A percentile compares a stretch with the other conserved stretches of the same genome.
Evolutionary conservation across 1,140 invertebrate species (phyloP).

Genomic region (Holcopasites calliopsidis): DNA sequence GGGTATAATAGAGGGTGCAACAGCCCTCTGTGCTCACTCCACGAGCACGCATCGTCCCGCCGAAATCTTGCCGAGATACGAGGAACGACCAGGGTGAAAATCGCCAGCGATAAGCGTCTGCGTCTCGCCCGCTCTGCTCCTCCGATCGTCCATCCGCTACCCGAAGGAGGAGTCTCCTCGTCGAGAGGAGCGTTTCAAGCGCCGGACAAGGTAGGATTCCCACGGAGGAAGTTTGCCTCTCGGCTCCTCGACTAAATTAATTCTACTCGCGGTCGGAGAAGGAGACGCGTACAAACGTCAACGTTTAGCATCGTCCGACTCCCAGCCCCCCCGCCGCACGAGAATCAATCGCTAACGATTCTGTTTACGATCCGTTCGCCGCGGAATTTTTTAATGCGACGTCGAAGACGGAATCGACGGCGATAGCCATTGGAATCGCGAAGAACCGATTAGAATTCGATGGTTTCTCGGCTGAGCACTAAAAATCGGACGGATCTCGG

Average conservation of each 20-base stretch:
- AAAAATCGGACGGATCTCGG: background rate
- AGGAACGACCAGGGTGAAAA: background rate
- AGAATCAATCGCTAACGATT: background rate
- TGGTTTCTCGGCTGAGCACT: too few species aligned
- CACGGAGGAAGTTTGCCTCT: too few species aligned
- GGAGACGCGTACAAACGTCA: too few species aligned
- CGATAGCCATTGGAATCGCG: background rate
- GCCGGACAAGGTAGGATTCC: slow-evolving; percentile 17
- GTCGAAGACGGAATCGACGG: background rate
- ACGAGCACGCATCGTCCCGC: slow-evolving; percentile 55
- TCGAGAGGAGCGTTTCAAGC: background rate
- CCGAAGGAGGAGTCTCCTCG: background rate
- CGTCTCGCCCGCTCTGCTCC: background rate
- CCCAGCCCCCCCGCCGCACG: background rate
- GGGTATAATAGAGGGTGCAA: slow-evolving; percentile 76
- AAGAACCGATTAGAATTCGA: background rate
- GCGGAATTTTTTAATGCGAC: background rate
- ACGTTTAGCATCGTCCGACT: background rate
- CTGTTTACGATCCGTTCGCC: background rate
- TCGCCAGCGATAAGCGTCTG: background rate
- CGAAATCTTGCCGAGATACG: slow-evolving; percentile 41
- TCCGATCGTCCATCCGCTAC: background rate
- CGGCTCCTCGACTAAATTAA: too few species aligned
- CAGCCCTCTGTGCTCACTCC: slow-evolving; percentile 71
- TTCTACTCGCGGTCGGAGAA: too few species aligned